phyloP scores from a whole-genome alignment of 2,113 vertebrate species.

The Stomatorhinus ivindoensis region DNA sequence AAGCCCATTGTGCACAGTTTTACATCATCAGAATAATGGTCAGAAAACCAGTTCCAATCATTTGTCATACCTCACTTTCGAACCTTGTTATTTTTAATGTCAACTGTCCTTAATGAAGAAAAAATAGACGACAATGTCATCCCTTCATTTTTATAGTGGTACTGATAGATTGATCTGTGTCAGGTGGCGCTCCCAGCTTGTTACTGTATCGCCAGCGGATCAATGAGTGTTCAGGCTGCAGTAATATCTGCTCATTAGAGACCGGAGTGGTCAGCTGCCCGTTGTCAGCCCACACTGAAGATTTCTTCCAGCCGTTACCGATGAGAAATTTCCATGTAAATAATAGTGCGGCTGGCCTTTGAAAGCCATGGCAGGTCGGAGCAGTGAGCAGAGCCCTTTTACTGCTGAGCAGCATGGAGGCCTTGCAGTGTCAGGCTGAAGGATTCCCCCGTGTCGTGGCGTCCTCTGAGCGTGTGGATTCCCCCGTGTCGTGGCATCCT shows the following conservation, averaged over 20 bases:
- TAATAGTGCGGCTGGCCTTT: background rate
- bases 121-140: background rate
- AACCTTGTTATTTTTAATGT: background rate
- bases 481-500: too few relatives aligned
- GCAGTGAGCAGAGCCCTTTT: background rate
- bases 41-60: background rate
- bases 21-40: background rate
- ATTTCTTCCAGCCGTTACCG: background rate
- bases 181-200: background rate
- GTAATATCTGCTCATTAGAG: background rate
- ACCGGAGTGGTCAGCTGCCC: background rate
- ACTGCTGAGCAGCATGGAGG: background rate
- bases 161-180: background rate
- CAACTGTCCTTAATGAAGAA: background rate
- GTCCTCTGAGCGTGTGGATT: background rate
- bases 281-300: background rate
- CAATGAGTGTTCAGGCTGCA: background rate
- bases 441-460: background rate
- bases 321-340: background rate
- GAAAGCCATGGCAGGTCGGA: background rate
- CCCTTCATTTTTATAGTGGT: background rate
- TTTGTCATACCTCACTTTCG: background rate
- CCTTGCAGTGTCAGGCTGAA: background rate
- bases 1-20: background rate
- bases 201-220: background rate